Conservation (phyloP, 2,888 invertebrate species). For the Siphlonurus alternatus region DNA sequence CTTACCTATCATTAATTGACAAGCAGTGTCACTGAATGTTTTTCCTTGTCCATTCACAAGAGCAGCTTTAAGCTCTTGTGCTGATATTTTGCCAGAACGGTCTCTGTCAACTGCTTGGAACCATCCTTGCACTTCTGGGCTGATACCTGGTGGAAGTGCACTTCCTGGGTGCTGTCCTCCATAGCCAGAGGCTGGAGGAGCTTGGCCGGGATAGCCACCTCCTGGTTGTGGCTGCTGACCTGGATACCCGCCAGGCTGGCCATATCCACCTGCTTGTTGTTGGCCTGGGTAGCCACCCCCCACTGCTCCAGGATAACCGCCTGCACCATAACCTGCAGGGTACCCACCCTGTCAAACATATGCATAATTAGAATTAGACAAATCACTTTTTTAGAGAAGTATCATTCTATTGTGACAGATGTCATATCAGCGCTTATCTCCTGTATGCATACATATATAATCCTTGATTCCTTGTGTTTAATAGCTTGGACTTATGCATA, state of each 20-base stretch:
- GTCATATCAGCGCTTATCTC: too few relatives aligned
- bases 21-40: constrained; percentile 65
- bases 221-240: constrained; percentile 8
- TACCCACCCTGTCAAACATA: not conserved
- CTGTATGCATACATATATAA: too few relatives aligned
- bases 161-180: constrained; percentile 4
- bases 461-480: too few relatives aligned
- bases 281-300: constrained; percentile 11
- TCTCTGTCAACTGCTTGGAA: constrained; percentile 70
- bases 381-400: too few relatives aligned
- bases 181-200: constrained; percentile 8
- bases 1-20: constrained; percentile 69
- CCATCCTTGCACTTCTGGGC: constrained; percentile 68
- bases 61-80: constrained; percentile 58
- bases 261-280: constrained; percentile 8
- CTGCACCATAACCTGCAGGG: not conserved
- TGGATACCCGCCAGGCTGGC: constrained; percentile 12
- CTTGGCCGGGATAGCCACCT: constrained; percentile 12
- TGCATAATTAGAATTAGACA: too few relatives aligned
- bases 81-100: constrained; percentile 63
- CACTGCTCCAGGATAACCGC: constrained; percentile 2
- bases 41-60: constrained; percentile 73
- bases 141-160: constrained; percentile 21
- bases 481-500: too few relatives aligned
- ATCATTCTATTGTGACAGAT: too few relatives aligned